Conservation (phyloP, 2,888 invertebrate species). For the Philhelius pedissequus region DNA sequence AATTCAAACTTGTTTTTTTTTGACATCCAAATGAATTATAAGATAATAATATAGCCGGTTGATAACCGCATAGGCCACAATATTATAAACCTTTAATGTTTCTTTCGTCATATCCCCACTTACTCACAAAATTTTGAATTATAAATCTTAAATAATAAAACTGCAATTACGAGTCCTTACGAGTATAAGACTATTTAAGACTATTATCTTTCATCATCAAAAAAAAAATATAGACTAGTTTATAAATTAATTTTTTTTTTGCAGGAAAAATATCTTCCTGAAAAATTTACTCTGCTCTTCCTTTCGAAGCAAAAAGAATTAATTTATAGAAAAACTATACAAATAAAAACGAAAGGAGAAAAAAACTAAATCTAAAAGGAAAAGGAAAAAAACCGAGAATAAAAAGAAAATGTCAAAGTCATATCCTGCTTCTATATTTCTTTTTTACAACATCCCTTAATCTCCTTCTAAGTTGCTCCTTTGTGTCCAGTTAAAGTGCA, state of each 20-base stretch:
- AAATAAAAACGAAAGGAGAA: neutral
- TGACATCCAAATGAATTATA: too few relatives aligned
- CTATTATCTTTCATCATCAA: too few relatives aligned
- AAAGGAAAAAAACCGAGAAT: neutral
- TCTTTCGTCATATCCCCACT: too few relatives aligned
- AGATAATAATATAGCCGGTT: too few relatives aligned
- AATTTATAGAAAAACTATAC: conserved; percentile 27
- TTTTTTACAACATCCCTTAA: conserved; percentile 60
- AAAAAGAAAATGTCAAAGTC: conserved; percentile 30
- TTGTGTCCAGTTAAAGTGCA: conserved; percentile 68
- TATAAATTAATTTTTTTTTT: conserved; percentile 45
- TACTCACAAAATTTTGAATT: too few relatives aligned
- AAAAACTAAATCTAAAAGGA: neutral
- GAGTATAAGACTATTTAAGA: too few relatives aligned
- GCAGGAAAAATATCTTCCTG: conserved; percentile 21
- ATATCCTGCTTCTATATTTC: conserved; percentile 19
- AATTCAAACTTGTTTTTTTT: too few relatives aligned
- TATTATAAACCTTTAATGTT: too few relatives aligned
- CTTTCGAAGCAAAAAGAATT: conserved; percentile 46
- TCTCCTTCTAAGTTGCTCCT: conserved; percentile 67
- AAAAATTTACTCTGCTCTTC: conserved; percentile 32
- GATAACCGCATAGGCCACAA: too few relatives aligned
- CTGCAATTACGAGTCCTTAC: too few relatives aligned
- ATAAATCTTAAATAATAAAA: too few relatives aligned
- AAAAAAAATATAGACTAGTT: too few relatives aligned